Evolutionary conservation across 2,888 invertebrate genomes (phyloP).

Genomic region (Heterodera filipjevi): DNA sequence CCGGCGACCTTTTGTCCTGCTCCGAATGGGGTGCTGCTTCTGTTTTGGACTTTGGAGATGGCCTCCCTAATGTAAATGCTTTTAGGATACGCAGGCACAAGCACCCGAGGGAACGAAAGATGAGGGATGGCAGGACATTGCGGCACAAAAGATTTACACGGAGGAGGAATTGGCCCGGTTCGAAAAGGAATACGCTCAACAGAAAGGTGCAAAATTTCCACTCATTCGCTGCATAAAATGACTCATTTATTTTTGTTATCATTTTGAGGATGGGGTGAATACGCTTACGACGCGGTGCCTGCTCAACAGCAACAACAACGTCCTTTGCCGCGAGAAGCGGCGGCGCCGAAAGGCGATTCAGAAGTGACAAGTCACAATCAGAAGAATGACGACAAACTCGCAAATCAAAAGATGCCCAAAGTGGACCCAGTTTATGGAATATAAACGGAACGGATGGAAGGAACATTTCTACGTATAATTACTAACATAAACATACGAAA

Average conservation of each 20-base stretch:
- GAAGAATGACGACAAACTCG: not conserved
- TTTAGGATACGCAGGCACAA: constrained; percentile 73
- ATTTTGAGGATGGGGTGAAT: constrained; percentile 32
- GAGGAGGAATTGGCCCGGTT: constrained; percentile 74
- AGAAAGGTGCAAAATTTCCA: constrained; percentile 58
- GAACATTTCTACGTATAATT: too few species aligned
- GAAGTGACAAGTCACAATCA: not conserved
- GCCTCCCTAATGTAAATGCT: too few species aligned
- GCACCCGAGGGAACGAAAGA: constrained; percentile 66
- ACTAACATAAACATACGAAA: too few species aligned
- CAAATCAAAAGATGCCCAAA: constrained; percentile 7
- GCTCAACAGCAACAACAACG: not conserved
- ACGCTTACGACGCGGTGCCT: constrained; percentile 28
- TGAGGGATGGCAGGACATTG: constrained; percentile 81
- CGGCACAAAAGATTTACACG: constrained; percentile 57
- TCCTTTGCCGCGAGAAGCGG: constrained; percentile 10
- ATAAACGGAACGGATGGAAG: not conserved
- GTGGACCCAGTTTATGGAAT: constrained; percentile 34
- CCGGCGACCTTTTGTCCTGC: too few species aligned
- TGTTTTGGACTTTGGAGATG: too few species aligned
- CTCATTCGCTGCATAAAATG: not conserved
- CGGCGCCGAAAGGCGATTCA: not conserved
- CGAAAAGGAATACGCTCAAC: constrained; percentile 72
- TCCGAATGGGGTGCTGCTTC: too few species aligned
- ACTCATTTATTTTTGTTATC: not conserved